phyloP scores from a whole-genome alignment of 2,888 invertebrate genomes.

The Amiota communis region DNA sequence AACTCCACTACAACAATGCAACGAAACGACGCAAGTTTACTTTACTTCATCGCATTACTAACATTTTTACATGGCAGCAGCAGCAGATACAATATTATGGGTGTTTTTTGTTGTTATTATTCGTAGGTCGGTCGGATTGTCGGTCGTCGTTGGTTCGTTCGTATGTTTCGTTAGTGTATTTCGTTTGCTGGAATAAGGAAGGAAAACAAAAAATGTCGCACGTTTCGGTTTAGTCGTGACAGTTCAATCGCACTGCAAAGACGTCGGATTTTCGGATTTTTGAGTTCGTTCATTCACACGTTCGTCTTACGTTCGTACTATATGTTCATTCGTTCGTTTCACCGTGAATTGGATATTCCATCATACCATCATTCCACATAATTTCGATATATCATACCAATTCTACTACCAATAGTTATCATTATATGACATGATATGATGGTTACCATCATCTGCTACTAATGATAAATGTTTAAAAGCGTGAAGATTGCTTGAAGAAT shows the following conservation, averaged over 20 bases:
- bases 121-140: neutral
- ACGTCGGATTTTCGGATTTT: conserved; percentile 52
- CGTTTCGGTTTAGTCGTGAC: conserved; percentile 65
- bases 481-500: no score
- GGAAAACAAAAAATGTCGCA: conserved; percentile 57
- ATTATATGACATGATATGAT: no score
- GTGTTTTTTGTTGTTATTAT: no score
- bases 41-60: neutral
- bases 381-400: no score
- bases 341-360: neutral
- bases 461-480: neutral
- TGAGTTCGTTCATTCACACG: conserved; percentile 1
- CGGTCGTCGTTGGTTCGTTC: neutral
- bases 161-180: conserved; percentile 38
- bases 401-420: no score
- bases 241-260: conserved; percentile 69
- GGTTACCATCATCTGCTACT: neutral
- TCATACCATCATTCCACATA: no score
- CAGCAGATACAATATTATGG: neutral
- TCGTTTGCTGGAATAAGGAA: conserved; percentile 48
- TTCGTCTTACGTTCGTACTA: conserved; percentile 16
- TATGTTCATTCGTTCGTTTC: neutral
- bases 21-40: no score
- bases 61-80: neutral
- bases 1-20: neutral